These are phyloP conservation scores for Leucoraja erinaceus DNA, from an alignment of 2,113 vertebrate genomes.

Conservation along the genomic window DNA sequence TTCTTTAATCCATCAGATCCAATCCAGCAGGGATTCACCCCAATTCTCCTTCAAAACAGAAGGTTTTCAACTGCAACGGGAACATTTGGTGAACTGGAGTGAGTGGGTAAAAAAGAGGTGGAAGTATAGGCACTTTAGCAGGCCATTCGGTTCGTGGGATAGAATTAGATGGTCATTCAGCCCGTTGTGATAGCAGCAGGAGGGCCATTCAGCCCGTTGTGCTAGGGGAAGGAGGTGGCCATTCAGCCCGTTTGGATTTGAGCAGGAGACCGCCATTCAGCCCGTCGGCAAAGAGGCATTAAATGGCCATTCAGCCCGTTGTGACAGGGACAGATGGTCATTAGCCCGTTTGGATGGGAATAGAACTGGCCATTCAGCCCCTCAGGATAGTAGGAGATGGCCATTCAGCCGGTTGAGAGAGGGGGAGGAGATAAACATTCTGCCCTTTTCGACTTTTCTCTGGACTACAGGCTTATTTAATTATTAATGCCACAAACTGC, in stretches of 20 bases:
- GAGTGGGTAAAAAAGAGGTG: background rate
- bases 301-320: background rate
- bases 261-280: background rate
- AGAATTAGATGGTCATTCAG: background rate
- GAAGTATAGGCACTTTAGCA: background rate
- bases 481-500: background rate
- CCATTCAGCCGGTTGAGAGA: no score
- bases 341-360: no score
- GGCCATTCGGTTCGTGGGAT: background rate
- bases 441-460: background rate
- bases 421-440: background rate
- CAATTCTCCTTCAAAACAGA: background rate
- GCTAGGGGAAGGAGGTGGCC: background rate
- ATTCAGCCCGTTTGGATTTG: background rate
- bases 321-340: background rate
- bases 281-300: no score
- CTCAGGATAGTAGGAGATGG: background rate
- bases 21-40: background rate
- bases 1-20: no score
- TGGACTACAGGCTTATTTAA: no score
- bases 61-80: background rate
- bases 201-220: background rate
- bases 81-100: background rate
- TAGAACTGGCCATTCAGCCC: background rate
- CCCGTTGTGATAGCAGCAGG: background rate